phyloP scores from a whole-genome alignment of 2,113 vertebrate species.

The Ammospiza nelsoni region DNA sequence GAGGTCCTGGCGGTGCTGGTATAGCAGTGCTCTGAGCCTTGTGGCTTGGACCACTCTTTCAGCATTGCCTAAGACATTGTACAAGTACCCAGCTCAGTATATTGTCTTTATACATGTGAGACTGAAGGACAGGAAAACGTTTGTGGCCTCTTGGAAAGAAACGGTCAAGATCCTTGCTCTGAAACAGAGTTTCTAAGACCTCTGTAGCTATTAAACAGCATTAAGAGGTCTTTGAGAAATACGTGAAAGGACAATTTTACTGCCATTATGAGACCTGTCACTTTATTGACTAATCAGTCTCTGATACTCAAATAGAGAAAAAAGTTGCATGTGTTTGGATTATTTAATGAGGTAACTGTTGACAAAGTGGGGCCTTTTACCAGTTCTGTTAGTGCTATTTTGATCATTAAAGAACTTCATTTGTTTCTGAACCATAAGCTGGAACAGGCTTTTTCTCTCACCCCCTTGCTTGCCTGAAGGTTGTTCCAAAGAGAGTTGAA shows the following conservation, averaged over 20 bases:
- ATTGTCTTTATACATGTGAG: background rate
- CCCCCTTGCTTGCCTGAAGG: background rate
- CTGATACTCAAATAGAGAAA: background rate
- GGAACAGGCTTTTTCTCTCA: background rate
- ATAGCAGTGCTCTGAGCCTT: background rate
- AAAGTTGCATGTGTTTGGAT: background rate
- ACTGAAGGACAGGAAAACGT: background rate
- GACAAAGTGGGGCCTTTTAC: background rate
- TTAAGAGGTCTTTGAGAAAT: background rate
- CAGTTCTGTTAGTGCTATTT: background rate
- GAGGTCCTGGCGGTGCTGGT: background rate
- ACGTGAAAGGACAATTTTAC: background rate
- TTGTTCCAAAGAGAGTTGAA: background rate
- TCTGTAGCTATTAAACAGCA: background rate
- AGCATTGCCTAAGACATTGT: background rate
- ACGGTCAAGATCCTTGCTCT: background rate
- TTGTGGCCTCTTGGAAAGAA: background rate
- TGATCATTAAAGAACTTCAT: background rate
- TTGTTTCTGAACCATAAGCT: background rate
- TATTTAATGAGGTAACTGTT: background rate
- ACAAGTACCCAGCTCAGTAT: background rate
- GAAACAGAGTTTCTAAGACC: background rate
- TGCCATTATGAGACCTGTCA: background rate
- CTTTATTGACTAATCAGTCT: background rate
- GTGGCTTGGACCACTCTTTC: conserved; percentile 5